Percentiles rank a stretch among this genome's conserved stretches.
These are phyloP conservation scores for Drosophila anomalipes DNA, from an alignment of 2,888 invertebrate species.

Conservation along the genomic window DNA sequence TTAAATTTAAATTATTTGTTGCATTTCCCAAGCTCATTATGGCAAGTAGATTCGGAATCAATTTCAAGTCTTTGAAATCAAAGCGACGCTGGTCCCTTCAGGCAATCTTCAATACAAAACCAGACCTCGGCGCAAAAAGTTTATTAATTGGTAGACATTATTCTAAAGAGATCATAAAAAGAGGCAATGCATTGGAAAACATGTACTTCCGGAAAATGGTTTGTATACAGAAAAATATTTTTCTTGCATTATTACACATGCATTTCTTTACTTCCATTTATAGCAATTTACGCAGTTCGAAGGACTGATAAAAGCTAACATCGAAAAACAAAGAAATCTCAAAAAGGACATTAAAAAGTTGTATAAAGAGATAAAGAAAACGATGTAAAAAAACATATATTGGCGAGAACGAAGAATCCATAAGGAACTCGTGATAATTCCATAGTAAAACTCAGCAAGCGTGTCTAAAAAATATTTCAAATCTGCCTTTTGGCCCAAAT, in stretches of 20 bases:
- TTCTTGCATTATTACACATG: neutral
- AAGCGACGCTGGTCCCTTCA: neutral
- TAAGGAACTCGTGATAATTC: neutral
- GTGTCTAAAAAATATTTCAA: neutral
- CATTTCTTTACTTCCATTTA: neutral
- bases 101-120: neutral
- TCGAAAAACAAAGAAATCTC: neutral
- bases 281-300: conserved; percentile 24
- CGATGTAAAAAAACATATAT: neutral
- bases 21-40: neutral
- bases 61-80: neutral
- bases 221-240: neutral
- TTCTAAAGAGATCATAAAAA: conserved; percentile 15
- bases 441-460: conserved; percentile 11
- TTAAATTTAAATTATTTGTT: neutral
- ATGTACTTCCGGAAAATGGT: conserved; percentile 57
- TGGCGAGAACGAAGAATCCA: neutral
- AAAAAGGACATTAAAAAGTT: neutral
- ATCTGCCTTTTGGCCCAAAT: neutral
- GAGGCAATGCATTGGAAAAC: conserved; percentile 53
- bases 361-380: neutral
- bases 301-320: neutral
- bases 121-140: neutral
- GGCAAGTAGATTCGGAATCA: neutral
- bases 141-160: conserved; percentile 1